Base-by-base conservation (phyloP, 2,113 vertebrate species). In the Heterotis niloticus region DNA sequence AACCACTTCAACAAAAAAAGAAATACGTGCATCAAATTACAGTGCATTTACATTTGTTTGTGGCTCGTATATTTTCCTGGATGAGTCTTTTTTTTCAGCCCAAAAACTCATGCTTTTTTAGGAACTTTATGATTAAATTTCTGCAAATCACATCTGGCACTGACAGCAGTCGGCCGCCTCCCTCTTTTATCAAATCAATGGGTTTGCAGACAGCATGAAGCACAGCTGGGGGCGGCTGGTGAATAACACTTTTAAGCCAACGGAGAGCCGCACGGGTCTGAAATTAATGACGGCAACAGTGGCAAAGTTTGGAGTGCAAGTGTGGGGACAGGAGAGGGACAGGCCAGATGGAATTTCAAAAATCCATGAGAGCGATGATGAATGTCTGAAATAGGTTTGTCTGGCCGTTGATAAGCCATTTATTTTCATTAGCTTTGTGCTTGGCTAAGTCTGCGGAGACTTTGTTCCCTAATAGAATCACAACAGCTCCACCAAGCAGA, bases 361-460 rank as follows among this genome's bases (percentile, higher is more conserved):
- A 90, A 91, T 92, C 91, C 90, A 89, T 90, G 87, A 89, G 86
- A 87, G 87, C 86, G 86, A 88, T 91, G 91, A 92, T 91, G 87
- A 92, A 92, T 92, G 91, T 88, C 86, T 89, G 88, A 90, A 92
- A 92, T 90, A 89, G 89, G 90, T 90, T 92, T 91, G 91, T 89
- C 88, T 90, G 85, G 86, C 85, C 83, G 86, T 88, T 92, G 90
- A 91, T 90, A 91, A 92, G 89, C 89, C 91, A 91, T 93, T 93
- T 92, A 88, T 93, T 93, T 92, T 93, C 91, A 92, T 92, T 92
- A 91, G 85, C 64, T 72, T 84, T 82, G 76, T 84, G 84, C 84
- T 90, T 77, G 87, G 77, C 86, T 90, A 85, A 81, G 86, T 87
- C 86, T 69, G 71, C 52, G 44, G 74, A 72, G 80, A 64, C 18